Conservation (phyloP, 2,113 vertebrate genomes). For the Alligator mississippiensis region DNA sequence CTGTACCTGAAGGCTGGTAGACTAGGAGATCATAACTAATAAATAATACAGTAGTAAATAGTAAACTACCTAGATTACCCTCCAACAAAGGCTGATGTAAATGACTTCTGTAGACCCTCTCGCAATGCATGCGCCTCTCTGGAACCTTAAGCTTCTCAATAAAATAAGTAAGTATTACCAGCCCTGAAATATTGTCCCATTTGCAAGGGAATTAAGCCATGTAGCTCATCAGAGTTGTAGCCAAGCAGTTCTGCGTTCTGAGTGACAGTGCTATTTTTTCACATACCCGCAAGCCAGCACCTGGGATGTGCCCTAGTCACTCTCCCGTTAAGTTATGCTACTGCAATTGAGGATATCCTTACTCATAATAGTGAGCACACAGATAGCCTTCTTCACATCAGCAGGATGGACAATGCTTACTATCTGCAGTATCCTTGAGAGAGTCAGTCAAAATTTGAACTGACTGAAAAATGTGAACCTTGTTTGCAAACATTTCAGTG, state of each 20-base stretch:
- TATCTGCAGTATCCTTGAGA: background rate
- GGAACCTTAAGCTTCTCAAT: background rate
- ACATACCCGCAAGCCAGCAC: too few relatives aligned
- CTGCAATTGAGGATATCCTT: background rate
- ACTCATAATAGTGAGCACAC: background rate
- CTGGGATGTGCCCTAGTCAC: too few relatives aligned
- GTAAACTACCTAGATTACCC: too few relatives aligned
- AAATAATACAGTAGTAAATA: too few relatives aligned
- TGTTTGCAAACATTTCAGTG: background rate
- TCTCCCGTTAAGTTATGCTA: background rate
- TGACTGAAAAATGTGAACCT: background rate
- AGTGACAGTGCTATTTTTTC: too few relatives aligned
- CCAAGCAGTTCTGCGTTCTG: too few relatives aligned
- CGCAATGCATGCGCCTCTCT: background rate
- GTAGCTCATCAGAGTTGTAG: too few relatives aligned
- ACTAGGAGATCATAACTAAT: background rate
- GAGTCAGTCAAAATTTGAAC: background rate
- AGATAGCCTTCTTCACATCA: background rate
- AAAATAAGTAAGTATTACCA: background rate
- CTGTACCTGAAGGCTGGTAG: background rate
- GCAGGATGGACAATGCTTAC: background rate
- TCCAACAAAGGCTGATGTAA: too few relatives aligned
- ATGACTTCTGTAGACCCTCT: rapidly evolving
- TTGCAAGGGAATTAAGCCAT: too few relatives aligned
- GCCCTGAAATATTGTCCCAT: too few relatives aligned